Base-by-base conservation (phyloP, 2,888 invertebrate species). In the Acholoe squamosa region DNA sequence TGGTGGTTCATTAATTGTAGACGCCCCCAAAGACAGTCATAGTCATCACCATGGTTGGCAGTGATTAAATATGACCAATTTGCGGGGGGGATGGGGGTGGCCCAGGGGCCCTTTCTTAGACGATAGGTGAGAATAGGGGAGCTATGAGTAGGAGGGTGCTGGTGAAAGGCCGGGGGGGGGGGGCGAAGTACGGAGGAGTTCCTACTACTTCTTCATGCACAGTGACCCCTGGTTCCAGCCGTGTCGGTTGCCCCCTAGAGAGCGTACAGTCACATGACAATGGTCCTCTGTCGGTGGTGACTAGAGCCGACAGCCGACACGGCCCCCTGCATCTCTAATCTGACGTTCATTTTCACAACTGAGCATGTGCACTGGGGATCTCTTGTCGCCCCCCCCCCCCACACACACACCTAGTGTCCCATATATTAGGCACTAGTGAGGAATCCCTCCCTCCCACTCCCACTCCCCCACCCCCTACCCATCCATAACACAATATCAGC, bases 31-130 rank as follows among this genome's bases (percentile, higher is more conserved):
- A 71, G 71, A 71, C 71, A 25, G 71, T 25, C 25, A 28, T 71
- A 71, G 71, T 5, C 71, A 25, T 71, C 71, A 28, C 25, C 71
- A 71, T 16, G 71, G 28, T 7, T 16, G 71, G 28, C 31, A 28
- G 71, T 71, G 28, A 71, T 71, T 71, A 71, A 71, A 71, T 71
- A 71, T 25, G 31, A 71, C 71, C 71, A 71, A 71, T 71, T 71
- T 71, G 28, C 71, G 71, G 71, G 71, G 28, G 71, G 54, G 10
- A 12, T n/a, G 61, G 61, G 61, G n/a, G 10, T 1, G 5, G 61
- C 10, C 61, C 61, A 5, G 14, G n/a, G 61, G 19, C 10, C 61
- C 61, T 61, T 3, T 43, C 43, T 61, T 22, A 61, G n/a, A 61
- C 61, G 22, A 22, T n/a, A 61, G 61, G 22, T 61, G 19, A n/a